Evolutionary conservation across 2,797 vertebrate genomes (phyloP).

Genomic region (Hoplostethus mediterraneus): DNA sequence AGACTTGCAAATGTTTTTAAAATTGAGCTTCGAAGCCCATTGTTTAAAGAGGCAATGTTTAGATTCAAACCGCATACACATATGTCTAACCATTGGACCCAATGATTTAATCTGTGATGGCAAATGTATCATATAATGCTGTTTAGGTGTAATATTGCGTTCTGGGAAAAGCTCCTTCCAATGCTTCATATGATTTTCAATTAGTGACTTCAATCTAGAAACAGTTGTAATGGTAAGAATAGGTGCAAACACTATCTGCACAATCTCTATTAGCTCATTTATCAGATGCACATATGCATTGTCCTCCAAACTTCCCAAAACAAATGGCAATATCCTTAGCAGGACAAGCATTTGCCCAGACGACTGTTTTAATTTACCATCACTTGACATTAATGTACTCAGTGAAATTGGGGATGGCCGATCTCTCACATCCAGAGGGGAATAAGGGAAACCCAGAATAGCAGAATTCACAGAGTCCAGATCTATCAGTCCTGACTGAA

Average conservation of each 20-base stretch:
- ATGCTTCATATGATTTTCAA: conserved; percentile 30
- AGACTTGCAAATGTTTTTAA: conserved; percentile 49
- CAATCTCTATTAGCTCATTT: conserved; percentile 29
- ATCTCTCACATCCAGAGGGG: conserved; percentile 34
- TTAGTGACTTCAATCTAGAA: conserved; percentile 15
- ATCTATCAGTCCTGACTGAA: conserved; percentile 5
- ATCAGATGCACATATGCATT: conserved; percentile 12
- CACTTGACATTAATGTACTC: conserved; percentile 15
- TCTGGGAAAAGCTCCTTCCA: conserved; percentile 37
- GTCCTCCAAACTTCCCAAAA: conserved; percentile 17
- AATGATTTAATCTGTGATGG: conserved; percentile 29
- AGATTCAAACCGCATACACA: conserved; percentile 49
- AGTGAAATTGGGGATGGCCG: conserved; percentile 13
- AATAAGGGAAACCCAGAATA: conserved; percentile 9
- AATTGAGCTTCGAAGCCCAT: conserved; percentile 41
- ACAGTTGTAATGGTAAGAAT: conserved; percentile 14
- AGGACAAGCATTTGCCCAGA: too few relatives aligned
- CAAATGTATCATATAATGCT: conserved; percentile 51
- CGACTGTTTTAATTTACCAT: conserved; percentile 11
- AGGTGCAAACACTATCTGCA: conserved; percentile 17
- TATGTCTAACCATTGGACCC: conserved; percentile 37
- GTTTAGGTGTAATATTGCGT: conserved; percentile 40
- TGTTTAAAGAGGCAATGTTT: conserved; percentile 46
- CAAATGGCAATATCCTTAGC: conserved; percentile 35
- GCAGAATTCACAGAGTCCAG: conserved; percentile 11